Conservation (phyloP, 23 tunicate species). For the Styela plicata region DNA sequence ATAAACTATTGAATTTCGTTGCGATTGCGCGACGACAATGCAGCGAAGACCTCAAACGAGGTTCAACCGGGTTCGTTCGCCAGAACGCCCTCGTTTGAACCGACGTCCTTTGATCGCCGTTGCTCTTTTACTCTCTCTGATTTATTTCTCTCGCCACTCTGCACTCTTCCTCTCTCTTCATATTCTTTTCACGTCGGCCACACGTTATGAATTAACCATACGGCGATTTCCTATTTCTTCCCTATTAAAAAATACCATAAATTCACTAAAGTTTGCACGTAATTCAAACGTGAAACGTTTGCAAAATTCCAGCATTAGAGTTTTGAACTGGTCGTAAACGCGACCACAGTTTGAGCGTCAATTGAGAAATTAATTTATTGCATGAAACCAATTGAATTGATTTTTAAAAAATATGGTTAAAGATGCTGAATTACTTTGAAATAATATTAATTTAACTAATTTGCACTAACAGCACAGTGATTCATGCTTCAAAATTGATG, state of each 20-base stretch:
- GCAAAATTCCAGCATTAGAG: too few species aligned
- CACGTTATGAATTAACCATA: background rate
- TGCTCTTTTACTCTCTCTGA: background rate
- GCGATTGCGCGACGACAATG: background rate
- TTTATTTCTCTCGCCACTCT: background rate
- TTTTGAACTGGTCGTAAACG: too few species aligned
- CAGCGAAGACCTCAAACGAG: background rate
- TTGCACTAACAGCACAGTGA: too few species aligned
- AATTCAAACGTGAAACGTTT: too few species aligned
- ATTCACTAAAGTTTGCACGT: too few species aligned
- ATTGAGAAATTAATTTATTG: too few species aligned
- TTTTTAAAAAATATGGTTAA: too few species aligned
- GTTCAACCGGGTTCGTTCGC: slow-evolving; percentile 13
- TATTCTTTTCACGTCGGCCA: background rate
- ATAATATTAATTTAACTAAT: too few species aligned
- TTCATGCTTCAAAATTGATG: background rate
- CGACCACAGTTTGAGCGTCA: too few species aligned
- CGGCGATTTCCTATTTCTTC: background rate
- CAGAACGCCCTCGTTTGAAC: slow-evolving; percentile 19
- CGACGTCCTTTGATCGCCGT: slow-evolving; percentile 11
- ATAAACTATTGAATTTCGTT: background rate
- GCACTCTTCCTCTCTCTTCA: background rate
- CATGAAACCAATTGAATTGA: too few species aligned
- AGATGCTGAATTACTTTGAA: too few species aligned
- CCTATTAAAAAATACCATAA: background rate